Conservation (phyloP, 2,888 invertebrate genomes). For the Agrotis puta region DNA sequence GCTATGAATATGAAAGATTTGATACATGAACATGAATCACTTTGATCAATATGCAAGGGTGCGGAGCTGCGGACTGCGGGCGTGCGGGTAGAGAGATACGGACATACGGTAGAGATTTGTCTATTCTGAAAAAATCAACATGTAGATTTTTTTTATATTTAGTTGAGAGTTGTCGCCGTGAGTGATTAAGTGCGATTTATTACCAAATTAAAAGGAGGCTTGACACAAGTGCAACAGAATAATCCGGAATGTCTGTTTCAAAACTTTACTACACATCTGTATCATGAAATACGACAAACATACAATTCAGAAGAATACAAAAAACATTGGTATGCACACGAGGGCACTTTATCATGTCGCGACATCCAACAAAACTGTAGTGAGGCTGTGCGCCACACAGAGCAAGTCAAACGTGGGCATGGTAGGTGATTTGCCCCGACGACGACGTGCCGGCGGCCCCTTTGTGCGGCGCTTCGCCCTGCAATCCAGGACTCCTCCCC, state of each 20-base stretch:
- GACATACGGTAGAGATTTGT: neutral
- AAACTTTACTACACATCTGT: too few species aligned
- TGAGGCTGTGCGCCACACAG: neutral
- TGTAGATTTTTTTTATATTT: neutral
- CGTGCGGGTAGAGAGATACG: neutral
- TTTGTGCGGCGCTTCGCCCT: conserved; percentile 53
- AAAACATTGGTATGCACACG: neutral
- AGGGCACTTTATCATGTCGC: conserved; percentile 8
- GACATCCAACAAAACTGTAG: conserved; percentile 24
- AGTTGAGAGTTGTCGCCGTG: too few species aligned
- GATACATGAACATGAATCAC: neutral
- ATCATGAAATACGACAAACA: too few species aligned
- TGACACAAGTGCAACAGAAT: neutral
- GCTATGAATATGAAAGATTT: conserved; percentile 2
- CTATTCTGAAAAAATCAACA: neutral
- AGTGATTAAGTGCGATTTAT: too few species aligned
- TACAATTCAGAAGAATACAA: neutral
- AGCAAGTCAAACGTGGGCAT: conserved; percentile 31
- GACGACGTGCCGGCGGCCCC: conserved; percentile 28
- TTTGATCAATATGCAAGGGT: neutral
- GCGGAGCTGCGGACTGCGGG: neutral
- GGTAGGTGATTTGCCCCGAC: conserved; percentile 24
- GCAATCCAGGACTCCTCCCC: conserved; percentile 55
- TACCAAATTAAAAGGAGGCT: too few species aligned
- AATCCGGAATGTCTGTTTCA: neutral